A percentile compares a stretch with the other conserved stretches of the same genome.
Conservation (phyloP, 2,888 invertebrate species). For the Netelia virgata region DNA sequence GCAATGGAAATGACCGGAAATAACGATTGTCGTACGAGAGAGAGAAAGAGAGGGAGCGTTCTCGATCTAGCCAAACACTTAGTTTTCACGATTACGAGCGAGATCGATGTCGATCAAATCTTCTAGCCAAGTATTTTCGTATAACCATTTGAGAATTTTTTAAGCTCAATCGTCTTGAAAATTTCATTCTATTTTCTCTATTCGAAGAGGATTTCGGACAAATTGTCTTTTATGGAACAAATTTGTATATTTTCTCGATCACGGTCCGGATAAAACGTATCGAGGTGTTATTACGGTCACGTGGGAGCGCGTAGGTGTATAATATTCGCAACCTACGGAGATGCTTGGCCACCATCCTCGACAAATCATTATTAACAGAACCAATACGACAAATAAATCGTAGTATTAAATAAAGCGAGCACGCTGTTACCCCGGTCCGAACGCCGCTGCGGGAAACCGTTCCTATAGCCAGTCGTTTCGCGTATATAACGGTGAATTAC, state of each 20-base stretch:
- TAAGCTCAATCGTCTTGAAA: conserved; percentile 53
- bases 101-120: conserved; percentile 63
- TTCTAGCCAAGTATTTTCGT: conserved; percentile 43
- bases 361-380: conserved; percentile 76
- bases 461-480: conserved; percentile 4
- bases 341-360: conserved; percentile 36
- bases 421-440: conserved; percentile 47
- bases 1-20: conserved; percentile 57
- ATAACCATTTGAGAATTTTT: conserved; percentile 24
- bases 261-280: conserved; percentile 32
- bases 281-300: conserved; percentile 26
- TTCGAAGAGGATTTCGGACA: conserved; percentile 39
- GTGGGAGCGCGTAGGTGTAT: not conserved
- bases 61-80: conserved; percentile 29
- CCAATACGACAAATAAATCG: conserved; percentile 76
- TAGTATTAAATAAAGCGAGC: conserved; percentile 74
- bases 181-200: conserved; percentile 37
- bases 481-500: conserved; percentile 72
- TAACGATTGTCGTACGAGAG: conserved; percentile 62
- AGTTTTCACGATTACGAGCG: conserved; percentile 66
- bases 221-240: conserved; percentile 16
- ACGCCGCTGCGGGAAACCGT: conserved; percentile 46
- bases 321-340: conserved; percentile 23
- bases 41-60: not conserved
- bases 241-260: conserved; percentile 1